A percentile compares a stretch with the other conserved stretches of the same genome.
Conservation (phyloP, 2,113 vertebrate genomes). For the Euleptes europaea region DNA sequence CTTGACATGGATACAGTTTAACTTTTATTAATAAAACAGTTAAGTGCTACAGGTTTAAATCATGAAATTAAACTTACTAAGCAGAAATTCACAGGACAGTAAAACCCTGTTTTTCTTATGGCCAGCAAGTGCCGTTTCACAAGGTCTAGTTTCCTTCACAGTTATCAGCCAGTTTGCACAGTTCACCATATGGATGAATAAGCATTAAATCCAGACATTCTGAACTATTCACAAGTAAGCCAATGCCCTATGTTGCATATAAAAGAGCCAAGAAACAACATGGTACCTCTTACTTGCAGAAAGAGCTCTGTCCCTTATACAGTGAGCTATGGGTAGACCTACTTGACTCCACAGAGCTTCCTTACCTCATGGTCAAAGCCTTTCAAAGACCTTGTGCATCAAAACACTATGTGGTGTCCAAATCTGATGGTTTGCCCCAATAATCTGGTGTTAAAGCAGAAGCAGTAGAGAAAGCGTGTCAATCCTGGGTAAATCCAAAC, state of each 20-base stretch:
- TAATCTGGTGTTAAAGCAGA: background rate
- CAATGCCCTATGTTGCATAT: background rate
- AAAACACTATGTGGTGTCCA: too few species aligned
- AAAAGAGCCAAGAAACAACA: background rate
- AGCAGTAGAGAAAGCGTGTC: background rate
- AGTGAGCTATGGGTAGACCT: background rate
- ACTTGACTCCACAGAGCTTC: too few species aligned
- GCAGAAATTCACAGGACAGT: background rate
- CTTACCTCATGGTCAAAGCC: background rate
- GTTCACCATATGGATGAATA: background rate
- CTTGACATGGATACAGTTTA: slow-evolving; percentile 57
- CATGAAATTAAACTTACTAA: background rate
- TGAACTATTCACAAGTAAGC: background rate
- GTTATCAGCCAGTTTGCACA: background rate
- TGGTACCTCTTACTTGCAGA: too few species aligned
- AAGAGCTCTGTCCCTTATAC: background rate
- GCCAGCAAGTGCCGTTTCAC: background rate
- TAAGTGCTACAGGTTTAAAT: background rate
- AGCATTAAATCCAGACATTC: background rate
- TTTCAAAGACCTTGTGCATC: background rate
- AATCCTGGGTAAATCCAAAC: background rate
- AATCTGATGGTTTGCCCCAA: background rate
- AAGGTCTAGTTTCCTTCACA: background rate
- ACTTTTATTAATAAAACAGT: slow-evolving; percentile 30
- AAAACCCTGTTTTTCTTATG: background rate